A percentile compares a stretch with the other conserved stretches of the same genome.
These are phyloP conservation scores for Neuroterus valhalla DNA, from an alignment of 1,140 invertebrate species.

Conservation along the genomic window DNA sequence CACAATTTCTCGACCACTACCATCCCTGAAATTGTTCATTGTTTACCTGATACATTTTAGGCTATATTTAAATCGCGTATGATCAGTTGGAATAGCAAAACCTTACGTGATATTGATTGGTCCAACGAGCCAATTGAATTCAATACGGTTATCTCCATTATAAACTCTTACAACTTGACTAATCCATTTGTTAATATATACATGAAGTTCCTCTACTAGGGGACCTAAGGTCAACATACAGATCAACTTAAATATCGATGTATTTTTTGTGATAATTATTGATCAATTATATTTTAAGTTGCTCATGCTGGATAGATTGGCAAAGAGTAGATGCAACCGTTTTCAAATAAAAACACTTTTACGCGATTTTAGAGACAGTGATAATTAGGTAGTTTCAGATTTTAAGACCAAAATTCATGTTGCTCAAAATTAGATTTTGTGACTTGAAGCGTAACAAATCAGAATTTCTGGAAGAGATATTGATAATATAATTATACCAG, in stretches of 20 bases:
- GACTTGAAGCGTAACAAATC: neutral
- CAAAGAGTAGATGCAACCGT: no score
- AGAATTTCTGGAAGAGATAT: neutral
- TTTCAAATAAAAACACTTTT: no score
- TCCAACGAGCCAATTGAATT: conserved; percentile 95
- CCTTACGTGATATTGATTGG: conserved; percentile 86
- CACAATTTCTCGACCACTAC: conserved; percentile 87
- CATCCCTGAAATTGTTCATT: conserved; percentile 75
- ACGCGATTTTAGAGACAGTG: no score
- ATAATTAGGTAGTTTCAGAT: no score
- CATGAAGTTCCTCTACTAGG: conserved; percentile 88
- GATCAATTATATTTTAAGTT: neutral
- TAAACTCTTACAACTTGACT: conserved; percentile 88
- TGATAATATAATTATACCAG: conserved; percentile 23
- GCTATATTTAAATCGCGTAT: conserved; percentile 39
- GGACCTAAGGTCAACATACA: conserved; percentile 76
- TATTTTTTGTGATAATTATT: neutral
- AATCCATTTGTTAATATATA: conserved; percentile 84
- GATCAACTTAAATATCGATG: neutral
- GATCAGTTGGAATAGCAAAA: conserved; percentile 80
- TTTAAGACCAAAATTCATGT: no score
- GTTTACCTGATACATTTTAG: neutral
- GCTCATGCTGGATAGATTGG: no score
- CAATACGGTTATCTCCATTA: conserved; percentile 79
- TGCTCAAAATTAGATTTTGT: neutral